Percentiles rank a stretch among this genome's conserved stretches.
Evolutionary conservation across 2,113 vertebrate species (phyloP).

Genomic region (Pardalotus punctatus): DNA sequence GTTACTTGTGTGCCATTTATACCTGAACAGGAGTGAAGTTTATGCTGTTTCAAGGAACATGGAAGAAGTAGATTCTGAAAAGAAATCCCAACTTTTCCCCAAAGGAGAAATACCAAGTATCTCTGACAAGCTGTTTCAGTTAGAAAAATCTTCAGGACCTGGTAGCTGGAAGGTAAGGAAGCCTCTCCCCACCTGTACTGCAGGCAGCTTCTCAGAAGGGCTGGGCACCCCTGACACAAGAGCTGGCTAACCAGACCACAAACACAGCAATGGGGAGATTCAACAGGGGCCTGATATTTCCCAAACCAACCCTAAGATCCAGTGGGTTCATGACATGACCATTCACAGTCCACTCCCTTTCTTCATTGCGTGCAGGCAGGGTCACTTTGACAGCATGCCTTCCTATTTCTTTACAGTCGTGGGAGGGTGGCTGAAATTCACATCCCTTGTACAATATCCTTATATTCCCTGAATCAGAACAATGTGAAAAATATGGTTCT

Average conservation of each 20-base stretch:
- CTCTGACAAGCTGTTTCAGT: conserved; percentile 7
- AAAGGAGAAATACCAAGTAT: not conserved
- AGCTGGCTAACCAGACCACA: not conserved
- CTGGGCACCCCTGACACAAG: not conserved
- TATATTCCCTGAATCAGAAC: not conserved
- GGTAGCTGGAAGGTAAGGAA: conserved; percentile 22
- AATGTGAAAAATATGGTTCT: not conserved
- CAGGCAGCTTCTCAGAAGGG: not conserved
- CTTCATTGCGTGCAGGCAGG: not conserved
- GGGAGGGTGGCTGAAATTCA: not conserved
- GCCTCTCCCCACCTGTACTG: not conserved
- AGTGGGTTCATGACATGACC: not conserved
- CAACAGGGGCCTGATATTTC: not conserved
- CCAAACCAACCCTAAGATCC: not conserved
- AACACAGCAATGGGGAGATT: not conserved
- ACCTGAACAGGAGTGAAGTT: conserved; percentile 69
- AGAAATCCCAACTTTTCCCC: conserved; percentile 69
- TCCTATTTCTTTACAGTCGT: not conserved
- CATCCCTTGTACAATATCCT: not conserved
- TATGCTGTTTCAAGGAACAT: conserved; percentile 77
- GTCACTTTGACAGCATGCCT: not conserved
- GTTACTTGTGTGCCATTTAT: not conserved
- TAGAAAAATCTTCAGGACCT: not conserved
- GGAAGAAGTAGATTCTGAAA: conserved; percentile 68
- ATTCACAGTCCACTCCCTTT: not conserved